phyloP scores from a whole-genome alignment of 1,140 invertebrate genomes.

The Cydia fagiglandana region DNA sequence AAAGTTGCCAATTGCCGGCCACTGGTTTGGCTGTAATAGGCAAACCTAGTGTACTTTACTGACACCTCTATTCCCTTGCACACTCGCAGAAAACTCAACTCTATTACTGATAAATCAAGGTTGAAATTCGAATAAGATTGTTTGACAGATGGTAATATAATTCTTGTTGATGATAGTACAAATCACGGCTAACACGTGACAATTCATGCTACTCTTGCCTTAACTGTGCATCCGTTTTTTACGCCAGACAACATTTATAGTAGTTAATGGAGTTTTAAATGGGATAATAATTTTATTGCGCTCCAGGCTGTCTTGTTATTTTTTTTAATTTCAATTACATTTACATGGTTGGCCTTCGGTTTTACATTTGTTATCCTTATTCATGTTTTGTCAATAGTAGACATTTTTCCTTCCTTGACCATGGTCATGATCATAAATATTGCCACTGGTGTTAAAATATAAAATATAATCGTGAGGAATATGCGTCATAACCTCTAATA shows the following conservation, averaged over 20 bases:
- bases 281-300: slow-evolving; percentile 17
- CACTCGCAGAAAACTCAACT: slow-evolving; percentile 39
- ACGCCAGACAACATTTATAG: slow-evolving; percentile 13
- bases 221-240: slow-evolving; percentile 42
- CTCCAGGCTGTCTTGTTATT: slow-evolving; percentile 16
- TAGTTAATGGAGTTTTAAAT: slow-evolving; percentile 19
- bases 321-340: slow-evolving; percentile 4
- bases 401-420: not conserved
- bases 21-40: slow-evolving; percentile 62
- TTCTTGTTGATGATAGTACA: slow-evolving; percentile 52
- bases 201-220: slow-evolving; percentile 54
- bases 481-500: too few relatives aligned
- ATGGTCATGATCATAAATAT: not conserved
- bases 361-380: not conserved
- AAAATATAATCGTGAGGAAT: too few relatives aligned
- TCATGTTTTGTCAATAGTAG: not conserved
- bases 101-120: slow-evolving; percentile 37
- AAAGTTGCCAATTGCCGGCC: slow-evolving; percentile 53
- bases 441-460: not conserved
- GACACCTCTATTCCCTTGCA: slow-evolving; percentile 42
- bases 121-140: slow-evolving; percentile 36
- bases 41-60: slow-evolving; percentile 41
- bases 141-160: slow-evolving; percentile 51
- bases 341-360: not conserved
- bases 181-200: slow-evolving; percentile 58